phyloP scores from a whole-genome alignment of 1,140 invertebrate genomes.

The Halesus radiatus region DNA sequence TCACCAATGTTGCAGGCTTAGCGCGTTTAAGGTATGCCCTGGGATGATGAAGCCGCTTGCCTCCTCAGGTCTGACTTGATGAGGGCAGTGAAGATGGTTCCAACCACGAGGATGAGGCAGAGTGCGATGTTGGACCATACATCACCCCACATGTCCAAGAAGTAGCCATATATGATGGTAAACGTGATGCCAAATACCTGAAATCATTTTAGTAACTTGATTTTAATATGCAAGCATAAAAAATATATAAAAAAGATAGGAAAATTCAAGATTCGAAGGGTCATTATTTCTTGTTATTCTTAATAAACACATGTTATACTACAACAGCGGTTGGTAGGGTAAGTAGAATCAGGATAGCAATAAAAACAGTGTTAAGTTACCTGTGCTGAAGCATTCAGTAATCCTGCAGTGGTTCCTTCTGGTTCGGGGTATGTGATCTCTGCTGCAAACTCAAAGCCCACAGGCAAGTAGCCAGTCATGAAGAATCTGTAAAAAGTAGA shows the following conservation, averaged over 20 bases:
- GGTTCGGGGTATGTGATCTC: conserved; percentile 97
- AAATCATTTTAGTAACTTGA: too few species aligned
- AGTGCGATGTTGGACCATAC: conserved; percentile 80
- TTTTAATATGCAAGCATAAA: too few species aligned
- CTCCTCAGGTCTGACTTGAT: conserved; percentile 83
- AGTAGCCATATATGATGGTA: conserved; percentile 76
- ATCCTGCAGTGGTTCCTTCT: conserved; percentile 91
- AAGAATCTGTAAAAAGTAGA: conserved; percentile 81
- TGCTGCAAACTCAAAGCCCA: conserved; percentile 95
- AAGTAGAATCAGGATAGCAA: too few species aligned
- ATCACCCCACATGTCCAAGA: conserved; percentile 72
- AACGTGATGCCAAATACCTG: conserved; percentile 85
- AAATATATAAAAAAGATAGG: too few species aligned
- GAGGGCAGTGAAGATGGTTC: conserved; percentile 78
- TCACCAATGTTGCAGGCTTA: too few species aligned
- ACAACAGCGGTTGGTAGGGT: too few species aligned
- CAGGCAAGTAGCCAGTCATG: conserved; percentile 96
- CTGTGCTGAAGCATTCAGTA: conserved; percentile 90
- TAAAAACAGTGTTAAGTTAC: conserved; percentile 58
- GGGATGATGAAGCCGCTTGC: conserved; percentile 64
- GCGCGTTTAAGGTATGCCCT: too few species aligned
- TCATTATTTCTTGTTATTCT: too few species aligned
- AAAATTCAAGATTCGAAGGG: too few species aligned
- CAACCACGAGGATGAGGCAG: conserved; percentile 75
- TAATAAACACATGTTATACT: too few species aligned